Evolutionary conservation across 2,113 vertebrate species (phyloP).

Genomic region (Mirounga angustirostris): DNA sequence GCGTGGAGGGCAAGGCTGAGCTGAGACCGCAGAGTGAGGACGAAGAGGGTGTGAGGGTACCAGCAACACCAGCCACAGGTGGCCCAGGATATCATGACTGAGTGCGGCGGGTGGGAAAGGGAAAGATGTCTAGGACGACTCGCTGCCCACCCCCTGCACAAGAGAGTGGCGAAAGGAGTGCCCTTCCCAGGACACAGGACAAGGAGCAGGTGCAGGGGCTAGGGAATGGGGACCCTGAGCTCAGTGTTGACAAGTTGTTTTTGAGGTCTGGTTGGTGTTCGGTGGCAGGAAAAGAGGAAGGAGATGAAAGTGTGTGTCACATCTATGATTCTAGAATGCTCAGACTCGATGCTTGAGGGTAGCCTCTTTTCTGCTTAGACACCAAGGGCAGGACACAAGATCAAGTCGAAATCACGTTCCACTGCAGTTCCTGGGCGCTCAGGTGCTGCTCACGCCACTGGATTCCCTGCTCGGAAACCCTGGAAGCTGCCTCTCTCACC

Average conservation of each 20-base stretch:
- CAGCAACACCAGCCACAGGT: too few relatives aligned
- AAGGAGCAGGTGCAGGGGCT: too few relatives aligned
- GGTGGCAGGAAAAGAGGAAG: not conserved
- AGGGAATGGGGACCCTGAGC: not conserved
- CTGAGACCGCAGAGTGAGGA: not conserved
- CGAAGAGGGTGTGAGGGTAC: too few relatives aligned
- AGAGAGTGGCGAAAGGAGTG: too few relatives aligned
- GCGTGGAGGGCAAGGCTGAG: not conserved
- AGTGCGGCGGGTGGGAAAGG: too few relatives aligned
- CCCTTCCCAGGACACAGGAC: too few relatives aligned
- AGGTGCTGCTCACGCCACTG: not conserved
- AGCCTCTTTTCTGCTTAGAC: not conserved
- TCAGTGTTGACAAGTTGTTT: not conserved
- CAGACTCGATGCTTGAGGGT: not conserved
- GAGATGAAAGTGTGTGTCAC: not conserved
- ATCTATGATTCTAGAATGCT: not conserved
- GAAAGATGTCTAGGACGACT: too few relatives aligned
- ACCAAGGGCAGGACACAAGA: not conserved
- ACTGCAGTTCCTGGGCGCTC: not conserved
- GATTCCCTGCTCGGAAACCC: not conserved
- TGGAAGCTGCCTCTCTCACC: not conserved
- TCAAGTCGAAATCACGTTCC: not conserved
- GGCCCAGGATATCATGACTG: too few relatives aligned
- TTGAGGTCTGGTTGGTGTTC: not conserved
- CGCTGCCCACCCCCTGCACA: too few relatives aligned